These are phyloP conservation scores for Chrysoperla carnea DNA, from an alignment of 1,140 invertebrate genomes.

Conservation along the genomic window DNA sequence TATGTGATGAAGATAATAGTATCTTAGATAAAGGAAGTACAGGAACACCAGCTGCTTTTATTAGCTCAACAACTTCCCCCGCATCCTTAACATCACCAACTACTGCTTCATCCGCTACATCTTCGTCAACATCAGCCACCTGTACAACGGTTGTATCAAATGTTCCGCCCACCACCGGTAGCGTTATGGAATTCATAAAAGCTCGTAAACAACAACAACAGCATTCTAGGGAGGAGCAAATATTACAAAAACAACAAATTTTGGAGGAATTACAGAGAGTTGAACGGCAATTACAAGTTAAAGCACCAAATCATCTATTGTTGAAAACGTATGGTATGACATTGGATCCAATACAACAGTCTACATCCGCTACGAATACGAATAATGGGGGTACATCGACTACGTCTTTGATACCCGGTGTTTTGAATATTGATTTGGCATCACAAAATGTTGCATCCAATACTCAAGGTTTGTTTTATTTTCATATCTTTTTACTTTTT, in stretches of 20 bases:
- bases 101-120: constrained; percentile 5
- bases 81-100: not conserved
- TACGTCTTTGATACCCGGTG: constrained; percentile 16
- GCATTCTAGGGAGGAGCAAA: constrained; percentile 41
- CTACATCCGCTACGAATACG: too few species aligned
- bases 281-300: constrained; percentile 49
- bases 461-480: constrained; percentile 12
- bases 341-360: too few species aligned
- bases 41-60: constrained; percentile 5
- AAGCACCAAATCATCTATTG: constrained; percentile 4
- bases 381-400: constrained; percentile 1
- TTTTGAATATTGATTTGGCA: constrained; percentile 18
- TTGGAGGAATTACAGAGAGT: constrained; percentile 62
- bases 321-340: not conserved
- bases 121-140: constrained; percentile 6
- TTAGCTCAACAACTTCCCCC: constrained; percentile 6
- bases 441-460: constrained; percentile 13
- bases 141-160: constrained; percentile 2
- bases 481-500: not conserved
- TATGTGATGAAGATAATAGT: constrained; percentile 17
- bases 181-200: not conserved
- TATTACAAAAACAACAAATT: constrained; percentile 55
- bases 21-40: constrained; percentile 12
- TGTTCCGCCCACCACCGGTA: not conserved
- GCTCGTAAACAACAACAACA: constrained; percentile 17